Evolutionary conservation across 2,113 vertebrate genomes (phyloP).

Genomic region (Rhinogobius similis): DNA sequence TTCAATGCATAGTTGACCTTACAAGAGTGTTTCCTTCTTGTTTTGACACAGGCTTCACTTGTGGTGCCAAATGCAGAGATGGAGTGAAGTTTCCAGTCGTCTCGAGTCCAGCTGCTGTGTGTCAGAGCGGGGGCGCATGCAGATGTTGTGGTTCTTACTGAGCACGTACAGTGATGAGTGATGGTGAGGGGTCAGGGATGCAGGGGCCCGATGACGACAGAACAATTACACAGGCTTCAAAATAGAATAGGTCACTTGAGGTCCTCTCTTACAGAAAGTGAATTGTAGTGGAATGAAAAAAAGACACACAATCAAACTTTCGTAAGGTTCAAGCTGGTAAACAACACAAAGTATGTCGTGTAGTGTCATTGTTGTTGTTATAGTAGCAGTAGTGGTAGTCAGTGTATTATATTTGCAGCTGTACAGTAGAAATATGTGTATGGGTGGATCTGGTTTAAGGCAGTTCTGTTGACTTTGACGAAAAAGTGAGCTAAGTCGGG

Average conservation of each 20-base stretch:
- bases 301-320: neutral
- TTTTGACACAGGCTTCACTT: slow-evolving; percentile 8
- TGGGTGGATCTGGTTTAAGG: neutral
- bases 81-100: slow-evolving; percentile 23
- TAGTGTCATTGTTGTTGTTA: neutral
- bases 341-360: neutral
- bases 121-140: slow-evolving; percentile 12
- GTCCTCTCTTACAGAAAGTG: neutral
- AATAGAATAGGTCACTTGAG: neutral
- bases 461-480: neutral
- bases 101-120: slow-evolving; percentile 42
- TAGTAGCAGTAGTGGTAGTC: neutral
- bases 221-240: neutral
- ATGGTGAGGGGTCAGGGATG: slow-evolving; percentile 16
- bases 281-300: neutral
- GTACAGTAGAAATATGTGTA: neutral
- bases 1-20: slow-evolving; percentile 28
- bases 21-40: neutral
- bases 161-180: slow-evolving; percentile 27
- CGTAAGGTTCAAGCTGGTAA: neutral
- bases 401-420: neutral
- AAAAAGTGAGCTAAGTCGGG: neutral
- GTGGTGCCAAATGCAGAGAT: neutral
- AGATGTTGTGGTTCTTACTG: slow-evolving; percentile 30
- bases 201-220: neutral